Evolutionary conservation across 2,113 vertebrate species (phyloP), one percentile per base, ranked within the genome.

Genomic region (Gobiocypris rarus): DNA sequence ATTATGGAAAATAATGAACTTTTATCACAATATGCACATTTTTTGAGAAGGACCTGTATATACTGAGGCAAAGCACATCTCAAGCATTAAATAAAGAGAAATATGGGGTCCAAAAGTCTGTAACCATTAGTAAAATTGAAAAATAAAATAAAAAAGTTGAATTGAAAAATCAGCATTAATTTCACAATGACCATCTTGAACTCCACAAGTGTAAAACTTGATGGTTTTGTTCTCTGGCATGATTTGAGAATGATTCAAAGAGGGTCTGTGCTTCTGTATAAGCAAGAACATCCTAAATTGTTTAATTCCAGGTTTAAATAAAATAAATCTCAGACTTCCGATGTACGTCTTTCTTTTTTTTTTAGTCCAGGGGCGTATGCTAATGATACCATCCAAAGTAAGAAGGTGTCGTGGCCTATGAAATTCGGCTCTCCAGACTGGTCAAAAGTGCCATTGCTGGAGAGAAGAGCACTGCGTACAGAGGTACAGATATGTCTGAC

Each of bases 401-500:
- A 83, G 22, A 96, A 93, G 85, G 86, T 98, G 84, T 89, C 85
- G 15, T 97, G 97, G 96, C 96, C 96, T 0, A 97, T 96, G 94
- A 93, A 91, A 76, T 98, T 98, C 85, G 95, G 96, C 69, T 87
- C 95, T 26, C 96, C 96, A 50, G 96, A 98, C 31, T 96, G 96
- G 96, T 86, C 85, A 56, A 90, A 84, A 28, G 88, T 97, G 81
- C 93, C 94, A 0, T 81, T 67, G 70, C 85, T 89, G 26, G 83
- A 93, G 43, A 93, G 88, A 85, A 95, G 67, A 87, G 94, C 95
- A 9, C 84, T 96, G 38, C 95, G 87, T 73, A 84, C 91, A 52
- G 92, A 96, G 92, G 95, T 97, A 85, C 8, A 11, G 14, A 45
- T 61, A 28, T 8, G 1, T n/a, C 22, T 41, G 3, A 61, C n/a